Evolutionary conservation across 2,113 vertebrate species (phyloP).

Genomic region (Numenius arquata): DNA sequence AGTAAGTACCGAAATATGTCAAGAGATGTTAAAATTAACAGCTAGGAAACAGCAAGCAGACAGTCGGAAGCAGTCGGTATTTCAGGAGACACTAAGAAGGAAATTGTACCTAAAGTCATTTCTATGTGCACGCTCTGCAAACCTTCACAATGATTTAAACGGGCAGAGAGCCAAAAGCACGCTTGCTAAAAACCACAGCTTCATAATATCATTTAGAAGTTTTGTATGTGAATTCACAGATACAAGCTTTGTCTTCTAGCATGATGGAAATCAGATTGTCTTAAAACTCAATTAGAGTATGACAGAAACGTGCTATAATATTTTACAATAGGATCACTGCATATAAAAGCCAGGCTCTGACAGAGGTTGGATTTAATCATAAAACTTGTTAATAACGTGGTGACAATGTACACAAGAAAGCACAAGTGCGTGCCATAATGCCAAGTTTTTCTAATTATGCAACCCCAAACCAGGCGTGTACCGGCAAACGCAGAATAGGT

Average conservation of each 20-base stretch:
- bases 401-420: not conserved
- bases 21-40: slow-evolving; percentile 13
- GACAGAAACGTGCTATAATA: not conserved
- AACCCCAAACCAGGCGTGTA: not conserved
- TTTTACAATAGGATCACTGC: not conserved
- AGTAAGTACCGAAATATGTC: not conserved
- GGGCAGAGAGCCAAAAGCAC: not conserved
- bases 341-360: not conserved
- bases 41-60: slow-evolving; percentile 1
- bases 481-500: not conserved
- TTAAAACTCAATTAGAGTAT: not conserved
- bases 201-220: not conserved
- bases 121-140: not conserved
- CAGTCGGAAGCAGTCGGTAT: not conserved
- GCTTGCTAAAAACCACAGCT: not conserved
- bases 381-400: not conserved
- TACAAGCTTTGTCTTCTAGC: not conserved
- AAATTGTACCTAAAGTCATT: not conserved
- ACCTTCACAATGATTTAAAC: not conserved
- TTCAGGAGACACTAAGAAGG: not conserved
- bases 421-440: not conserved
- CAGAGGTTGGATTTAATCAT: not conserved
- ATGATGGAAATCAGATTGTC: not conserved
- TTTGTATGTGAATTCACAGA: not conserved
- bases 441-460: not conserved